Percentiles rank a stretch among this genome's conserved stretches.
Evolutionary conservation across 2,113 vertebrate species (phyloP).

Genomic region (Felis catus): DNA sequence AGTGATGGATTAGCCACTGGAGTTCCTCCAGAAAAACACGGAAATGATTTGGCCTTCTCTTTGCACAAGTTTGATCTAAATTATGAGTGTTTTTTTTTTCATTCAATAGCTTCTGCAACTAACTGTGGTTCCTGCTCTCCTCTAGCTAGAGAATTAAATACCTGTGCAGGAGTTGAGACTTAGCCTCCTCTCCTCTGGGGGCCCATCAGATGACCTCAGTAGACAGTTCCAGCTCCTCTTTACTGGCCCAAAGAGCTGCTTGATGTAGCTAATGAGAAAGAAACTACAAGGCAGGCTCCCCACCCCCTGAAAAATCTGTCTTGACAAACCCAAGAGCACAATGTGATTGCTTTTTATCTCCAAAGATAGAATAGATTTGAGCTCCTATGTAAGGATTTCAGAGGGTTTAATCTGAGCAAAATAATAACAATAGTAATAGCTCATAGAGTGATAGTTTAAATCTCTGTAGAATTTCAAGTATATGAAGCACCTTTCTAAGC

Average conservation of each 20-base stretch:
- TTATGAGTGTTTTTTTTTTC: conserved; percentile 44
- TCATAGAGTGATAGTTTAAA: not conserved
- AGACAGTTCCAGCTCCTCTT: not conserved
- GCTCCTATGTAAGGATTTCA: not conserved
- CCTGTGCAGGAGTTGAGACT: not conserved
- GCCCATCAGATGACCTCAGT: not conserved
- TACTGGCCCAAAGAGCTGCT: not conserved
- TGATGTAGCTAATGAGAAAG: not conserved
- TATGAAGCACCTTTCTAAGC: not conserved
- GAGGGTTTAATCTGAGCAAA: not conserved
- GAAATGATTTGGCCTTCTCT: conserved; percentile 69
- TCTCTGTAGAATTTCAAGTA: not conserved
- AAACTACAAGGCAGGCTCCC: not conserved
- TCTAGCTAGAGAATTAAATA: not conserved
- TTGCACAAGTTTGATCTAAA: conserved; percentile 78
- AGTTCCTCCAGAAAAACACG: conserved; percentile 67
- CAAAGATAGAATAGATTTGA: not conserved
- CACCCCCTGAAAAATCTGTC: not conserved
- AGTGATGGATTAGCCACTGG: conserved; percentile 79
- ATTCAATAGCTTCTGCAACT: conserved; percentile 70
- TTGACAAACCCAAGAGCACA: not conserved
- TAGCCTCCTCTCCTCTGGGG: not conserved
- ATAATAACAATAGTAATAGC: not conserved
- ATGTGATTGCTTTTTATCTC: not conserved
- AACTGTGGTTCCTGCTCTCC: not conserved